Conservation (phyloP, 2,888 invertebrate genomes). For the Branchellion lobata region DNA sequence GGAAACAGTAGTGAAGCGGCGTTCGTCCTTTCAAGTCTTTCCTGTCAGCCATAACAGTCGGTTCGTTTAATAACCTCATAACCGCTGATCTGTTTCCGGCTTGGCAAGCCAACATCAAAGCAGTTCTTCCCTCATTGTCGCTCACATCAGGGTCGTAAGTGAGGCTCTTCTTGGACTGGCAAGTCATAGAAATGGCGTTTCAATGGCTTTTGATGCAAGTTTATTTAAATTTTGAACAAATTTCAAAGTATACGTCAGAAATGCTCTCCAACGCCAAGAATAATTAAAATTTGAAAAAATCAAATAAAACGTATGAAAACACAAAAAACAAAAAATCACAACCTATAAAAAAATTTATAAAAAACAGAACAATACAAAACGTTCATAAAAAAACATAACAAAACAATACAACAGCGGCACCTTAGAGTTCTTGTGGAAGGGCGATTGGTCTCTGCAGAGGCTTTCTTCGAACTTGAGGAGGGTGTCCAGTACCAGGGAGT, state of each 20-base stretch:
- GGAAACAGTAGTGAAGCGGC: conserved; percentile 52
- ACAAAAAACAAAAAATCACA: no score
- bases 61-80: conserved; percentile 46
- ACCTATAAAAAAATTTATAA: no score
- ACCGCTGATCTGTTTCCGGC: conserved; percentile 46
- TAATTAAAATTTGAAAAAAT: no score
- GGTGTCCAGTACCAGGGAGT: conserved; percentile 41
- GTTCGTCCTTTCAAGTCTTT: conserved; percentile 48
- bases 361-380: no score
- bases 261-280: no score
- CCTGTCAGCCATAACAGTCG: conserved; percentile 44
- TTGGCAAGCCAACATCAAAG: conserved; percentile 51
- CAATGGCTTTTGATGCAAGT: no score
- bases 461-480: conserved; percentile 35
- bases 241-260: no score
- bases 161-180: neutral
- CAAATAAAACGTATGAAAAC: no score
- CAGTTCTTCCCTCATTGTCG: conserved; percentile 49
- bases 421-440: neutral
- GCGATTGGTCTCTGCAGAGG: conserved; percentile 3
- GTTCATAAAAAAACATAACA: no score
- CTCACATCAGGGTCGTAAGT: conserved; percentile 13
- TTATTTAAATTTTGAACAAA: no score
- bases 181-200: no score
- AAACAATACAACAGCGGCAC: no score